Percentiles rank a stretch among this genome's conserved stretches.
Evolutionary conservation across 1,140 invertebrate genomes (phyloP).

Genomic region (Leptinotarsa undecemlineata): DNA sequence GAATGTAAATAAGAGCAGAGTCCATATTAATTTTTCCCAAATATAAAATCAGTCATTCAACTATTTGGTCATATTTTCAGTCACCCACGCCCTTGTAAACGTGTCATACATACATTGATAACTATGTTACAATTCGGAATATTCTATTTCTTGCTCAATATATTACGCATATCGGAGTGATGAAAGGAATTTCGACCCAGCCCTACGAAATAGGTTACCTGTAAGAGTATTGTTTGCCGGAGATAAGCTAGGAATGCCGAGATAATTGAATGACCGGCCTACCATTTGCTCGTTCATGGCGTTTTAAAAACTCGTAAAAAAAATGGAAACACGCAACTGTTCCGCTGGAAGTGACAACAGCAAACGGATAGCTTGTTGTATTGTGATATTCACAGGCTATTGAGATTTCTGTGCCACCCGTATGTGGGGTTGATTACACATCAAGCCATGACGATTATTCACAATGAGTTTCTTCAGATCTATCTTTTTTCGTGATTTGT

Average conservation of each 20-base stretch:
- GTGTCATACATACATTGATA: neutral
- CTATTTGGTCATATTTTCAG: too few relatives aligned
- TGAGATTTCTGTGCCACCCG: too few relatives aligned
- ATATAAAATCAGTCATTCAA: too few relatives aligned
- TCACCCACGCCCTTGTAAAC: too few relatives aligned
- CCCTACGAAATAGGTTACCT: neutral
- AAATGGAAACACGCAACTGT: neutral
- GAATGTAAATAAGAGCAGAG: too few relatives aligned
- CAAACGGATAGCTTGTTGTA: too few relatives aligned
- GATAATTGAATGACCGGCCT: neutral
- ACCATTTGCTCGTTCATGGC: neutral
- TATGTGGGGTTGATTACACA: too few relatives aligned
- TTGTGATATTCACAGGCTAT: too few relatives aligned
- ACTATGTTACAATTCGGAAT: neutral
- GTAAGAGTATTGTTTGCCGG: conserved; percentile 3
- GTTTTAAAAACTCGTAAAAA: neutral
- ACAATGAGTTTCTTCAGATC: too few relatives aligned
- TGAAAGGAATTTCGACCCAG: neutral
- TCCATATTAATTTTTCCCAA: too few relatives aligned
- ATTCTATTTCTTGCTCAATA: conserved; percentile 2
- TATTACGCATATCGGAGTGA: neutral
- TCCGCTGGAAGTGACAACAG: neutral
- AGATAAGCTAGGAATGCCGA: neutral
- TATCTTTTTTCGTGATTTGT: too few relatives aligned
- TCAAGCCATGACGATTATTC: too few relatives aligned